A percentile compares a stretch with the other conserved stretches of the same genome.
Evolutionary conservation across 2,888 invertebrate genomes (phyloP).

Genomic region (Aricia artaxerxes): DNA sequence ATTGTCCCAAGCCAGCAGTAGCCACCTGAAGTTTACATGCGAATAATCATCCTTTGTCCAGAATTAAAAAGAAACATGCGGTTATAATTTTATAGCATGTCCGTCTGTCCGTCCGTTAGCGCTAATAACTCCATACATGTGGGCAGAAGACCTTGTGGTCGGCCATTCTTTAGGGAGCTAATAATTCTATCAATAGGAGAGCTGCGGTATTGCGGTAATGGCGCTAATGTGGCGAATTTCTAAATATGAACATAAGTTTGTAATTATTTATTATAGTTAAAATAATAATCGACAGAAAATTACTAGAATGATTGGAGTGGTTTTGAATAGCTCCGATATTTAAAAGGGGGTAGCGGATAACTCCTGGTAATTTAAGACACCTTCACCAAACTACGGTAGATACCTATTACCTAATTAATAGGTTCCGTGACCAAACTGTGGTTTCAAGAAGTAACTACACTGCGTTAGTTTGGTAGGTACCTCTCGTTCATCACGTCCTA

Average conservation of each 20-base stretch:
- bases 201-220: slow-evolving; percentile 69
- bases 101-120: slow-evolving; percentile 61
- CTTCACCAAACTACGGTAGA: not conserved
- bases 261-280: slow-evolving; percentile 2
- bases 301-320: not conserved
- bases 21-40: not conserved
- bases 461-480: too few species aligned
- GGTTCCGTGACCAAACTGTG: not conserved
- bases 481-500: too few species aligned
- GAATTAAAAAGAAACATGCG: slow-evolving; percentile 45
- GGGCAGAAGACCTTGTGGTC: slow-evolving; percentile 64
- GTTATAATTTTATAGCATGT: slow-evolving; percentile 55
- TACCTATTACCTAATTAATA: not conserved
- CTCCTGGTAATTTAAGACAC: not conserved
- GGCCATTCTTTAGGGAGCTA: slow-evolving; percentile 55
- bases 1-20: not conserved
- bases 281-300: slow-evolving; percentile 17
- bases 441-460: not conserved
- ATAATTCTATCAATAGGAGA: slow-evolving; percentile 74
- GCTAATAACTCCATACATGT: slow-evolving; percentile 72
- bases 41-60: slow-evolving; percentile 7
- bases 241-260: slow-evolving; percentile 17
- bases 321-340: not conserved
- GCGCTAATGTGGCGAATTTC: slow-evolving; percentile 41
- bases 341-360: not conserved